Percentiles rank a stretch among this genome's conserved stretches.
These are phyloP conservation scores for Bos indicus DNA, from an alignment of 2,113 vertebrate species.

Conservation along the genomic window DNA sequence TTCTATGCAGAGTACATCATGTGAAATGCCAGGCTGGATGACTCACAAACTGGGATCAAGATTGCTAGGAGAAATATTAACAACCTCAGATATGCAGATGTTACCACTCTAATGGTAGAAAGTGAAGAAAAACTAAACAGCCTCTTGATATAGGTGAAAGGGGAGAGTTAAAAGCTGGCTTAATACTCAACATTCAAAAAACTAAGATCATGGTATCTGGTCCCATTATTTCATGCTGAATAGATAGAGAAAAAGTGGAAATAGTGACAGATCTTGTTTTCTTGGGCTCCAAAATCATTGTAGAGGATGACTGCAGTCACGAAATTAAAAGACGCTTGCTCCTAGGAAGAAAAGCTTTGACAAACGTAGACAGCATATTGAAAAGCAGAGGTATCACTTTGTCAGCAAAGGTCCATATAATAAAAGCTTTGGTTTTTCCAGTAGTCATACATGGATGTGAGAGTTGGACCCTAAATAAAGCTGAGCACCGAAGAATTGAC, in stretches of 20 bases:
- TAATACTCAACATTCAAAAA: not conserved
- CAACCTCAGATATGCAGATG: not conserved
- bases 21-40: not conserved
- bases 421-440: not conserved
- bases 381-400: not conserved
- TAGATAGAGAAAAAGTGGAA: not conserved
- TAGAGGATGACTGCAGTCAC: not conserved
- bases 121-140: not conserved
- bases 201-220: not conserved
- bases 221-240: not conserved
- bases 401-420: not conserved
- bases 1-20: not conserved
- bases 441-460: not conserved
- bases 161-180: not conserved
- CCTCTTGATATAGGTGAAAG: not conserved
- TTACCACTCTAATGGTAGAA: not conserved
- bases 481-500: not conserved
- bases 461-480: not conserved
- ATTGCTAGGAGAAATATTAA: not conserved
- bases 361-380: not conserved
- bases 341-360: not conserved
- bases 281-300: not conserved
- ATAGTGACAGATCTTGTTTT: not conserved
- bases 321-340: not conserved
- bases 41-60: not conserved